These are phyloP conservation scores for Chrysolina americana DNA, from an alignment of 2,888 invertebrate species.

Conservation along the genomic window DNA sequence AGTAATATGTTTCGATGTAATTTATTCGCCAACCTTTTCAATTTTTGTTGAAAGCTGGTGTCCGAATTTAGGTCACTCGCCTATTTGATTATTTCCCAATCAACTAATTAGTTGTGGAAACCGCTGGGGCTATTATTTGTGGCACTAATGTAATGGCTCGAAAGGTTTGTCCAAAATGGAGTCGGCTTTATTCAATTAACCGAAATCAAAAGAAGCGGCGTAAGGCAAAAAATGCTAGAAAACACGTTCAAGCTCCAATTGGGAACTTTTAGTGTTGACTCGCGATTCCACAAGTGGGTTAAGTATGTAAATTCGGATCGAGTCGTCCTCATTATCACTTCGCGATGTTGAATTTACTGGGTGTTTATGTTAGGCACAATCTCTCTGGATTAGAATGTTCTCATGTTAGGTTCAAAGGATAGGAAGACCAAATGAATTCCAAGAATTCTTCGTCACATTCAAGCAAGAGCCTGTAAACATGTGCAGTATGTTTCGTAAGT, in stretches of 20 bases:
- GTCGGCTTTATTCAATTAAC: constrained; percentile 36
- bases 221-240: constrained; percentile 32
- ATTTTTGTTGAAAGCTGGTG: constrained; percentile 6
- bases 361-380: not conserved
- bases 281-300: not conserved
- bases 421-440: too few species aligned
- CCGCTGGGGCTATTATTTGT: constrained; percentile 30
- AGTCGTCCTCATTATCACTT: not conserved
- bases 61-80: constrained; percentile 22
- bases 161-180: constrained; percentile 35
- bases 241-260: constrained; percentile 29
- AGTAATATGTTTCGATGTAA: not conserved
- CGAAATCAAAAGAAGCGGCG: constrained; percentile 31
- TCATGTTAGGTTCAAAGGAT: too few species aligned
- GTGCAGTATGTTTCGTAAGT: too few species aligned
- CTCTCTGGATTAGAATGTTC: too few species aligned
- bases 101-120: constrained; percentile 36
- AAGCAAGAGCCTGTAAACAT: too few species aligned
- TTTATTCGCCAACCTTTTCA: not conserved
- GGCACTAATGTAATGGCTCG: constrained; percentile 35
- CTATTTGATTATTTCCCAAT: constrained; percentile 38
- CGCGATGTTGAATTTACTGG: not conserved
- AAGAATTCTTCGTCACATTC: too few species aligned
- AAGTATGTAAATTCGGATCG: not conserved
- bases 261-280: not conserved